Conservation (phyloP, 2,797 vertebrate species). For the Acanthornis magna region DNA sequence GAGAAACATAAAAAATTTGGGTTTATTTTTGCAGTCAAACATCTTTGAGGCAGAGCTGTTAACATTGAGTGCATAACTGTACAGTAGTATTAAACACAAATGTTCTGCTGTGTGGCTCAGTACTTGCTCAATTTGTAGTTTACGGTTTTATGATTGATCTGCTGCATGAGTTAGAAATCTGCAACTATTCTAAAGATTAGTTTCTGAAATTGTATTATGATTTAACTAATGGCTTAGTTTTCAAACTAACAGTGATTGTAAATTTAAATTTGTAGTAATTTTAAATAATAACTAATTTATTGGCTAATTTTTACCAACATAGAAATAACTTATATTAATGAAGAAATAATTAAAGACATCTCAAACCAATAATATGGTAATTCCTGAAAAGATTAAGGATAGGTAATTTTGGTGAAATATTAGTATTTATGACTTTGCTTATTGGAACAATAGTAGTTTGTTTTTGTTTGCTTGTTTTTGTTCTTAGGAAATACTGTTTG, state of each 20-base stretch:
- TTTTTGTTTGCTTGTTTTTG: background rate
- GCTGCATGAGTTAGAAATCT: background rate
- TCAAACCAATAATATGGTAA: background rate
- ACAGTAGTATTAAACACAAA: background rate
- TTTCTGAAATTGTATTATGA: background rate
- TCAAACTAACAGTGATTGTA: background rate
- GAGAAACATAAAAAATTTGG: fast-evolving
- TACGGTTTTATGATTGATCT: background rate
- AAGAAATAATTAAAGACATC: background rate
- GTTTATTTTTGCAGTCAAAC: background rate
- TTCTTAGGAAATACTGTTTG: background rate
- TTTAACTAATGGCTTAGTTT: background rate
- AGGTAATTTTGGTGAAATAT: background rate
- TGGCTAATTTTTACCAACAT: background rate
- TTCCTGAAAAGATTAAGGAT: background rate
- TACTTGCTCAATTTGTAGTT: background rate
- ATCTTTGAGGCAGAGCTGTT: background rate
- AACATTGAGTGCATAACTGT: background rate
- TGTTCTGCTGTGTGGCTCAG: background rate
- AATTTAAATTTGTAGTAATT: background rate
- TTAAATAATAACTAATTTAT: background rate
- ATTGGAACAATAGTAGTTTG: background rate
- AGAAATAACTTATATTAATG: background rate
- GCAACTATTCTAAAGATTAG: background rate
- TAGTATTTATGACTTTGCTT: background rate